Evolutionary conservation across 2,888 invertebrate genomes (phyloP).

Genomic region (Zhengitettix transpicula): DNA sequence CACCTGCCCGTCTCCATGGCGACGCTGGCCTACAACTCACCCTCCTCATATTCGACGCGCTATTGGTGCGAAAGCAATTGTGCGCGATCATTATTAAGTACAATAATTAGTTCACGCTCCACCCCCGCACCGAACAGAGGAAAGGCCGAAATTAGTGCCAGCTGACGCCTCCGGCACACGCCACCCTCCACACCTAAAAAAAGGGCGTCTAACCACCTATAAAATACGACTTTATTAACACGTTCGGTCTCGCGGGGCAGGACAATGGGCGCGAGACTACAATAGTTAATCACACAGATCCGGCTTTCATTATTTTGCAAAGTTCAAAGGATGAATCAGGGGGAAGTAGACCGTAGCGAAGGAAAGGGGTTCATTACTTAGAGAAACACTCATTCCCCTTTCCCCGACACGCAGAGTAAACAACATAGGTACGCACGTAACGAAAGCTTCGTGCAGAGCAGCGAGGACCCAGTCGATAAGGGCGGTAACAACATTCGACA

Average conservation of each 20-base stretch:
- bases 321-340: background rate
- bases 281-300: background rate
- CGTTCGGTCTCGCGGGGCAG: background rate
- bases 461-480: too few relatives aligned
- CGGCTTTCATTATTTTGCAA: background rate
- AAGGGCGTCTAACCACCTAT: background rate
- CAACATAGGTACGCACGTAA: too few relatives aligned
- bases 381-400: too few relatives aligned
- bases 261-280: background rate
- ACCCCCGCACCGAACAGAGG: slow-evolving; percentile 6
- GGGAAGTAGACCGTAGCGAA: too few relatives aligned
- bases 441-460: too few relatives aligned
- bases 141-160: slow-evolving; percentile 8
- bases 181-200: background rate
- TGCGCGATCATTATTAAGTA: slow-evolving; percentile 12
- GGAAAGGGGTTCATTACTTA: too few relatives aligned
- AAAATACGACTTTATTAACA: background rate
- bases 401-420: too few relatives aligned
- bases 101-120: slow-evolving; percentile 12
- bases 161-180: slow-evolving; percentile 5
- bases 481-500: too few relatives aligned
- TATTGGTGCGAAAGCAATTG: slow-evolving; percentile 13
- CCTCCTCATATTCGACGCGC: slow-evolving; percentile 3
- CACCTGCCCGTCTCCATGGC: slow-evolving; percentile 8
- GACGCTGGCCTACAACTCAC: slow-evolving; percentile 3